phyloP scores from a whole-genome alignment of 1,140 invertebrate genomes.

The Anastatus disparis region DNA sequence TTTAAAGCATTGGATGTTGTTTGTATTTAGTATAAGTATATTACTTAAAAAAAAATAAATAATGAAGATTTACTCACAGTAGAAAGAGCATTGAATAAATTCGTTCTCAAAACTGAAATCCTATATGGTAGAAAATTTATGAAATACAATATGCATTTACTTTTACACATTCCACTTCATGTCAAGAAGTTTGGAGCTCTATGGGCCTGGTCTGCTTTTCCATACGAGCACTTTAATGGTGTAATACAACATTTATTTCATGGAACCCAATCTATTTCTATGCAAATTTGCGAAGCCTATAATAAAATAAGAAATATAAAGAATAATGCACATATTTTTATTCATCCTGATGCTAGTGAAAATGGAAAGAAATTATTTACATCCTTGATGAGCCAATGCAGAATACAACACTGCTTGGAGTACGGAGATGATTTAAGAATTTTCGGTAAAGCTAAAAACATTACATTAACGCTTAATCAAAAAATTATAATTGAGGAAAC shows the following conservation, averaged over 20 bases:
- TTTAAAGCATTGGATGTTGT: conserved; percentile 24
- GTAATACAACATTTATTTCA: conserved; percentile 36
- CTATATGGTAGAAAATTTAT: conserved; percentile 27
- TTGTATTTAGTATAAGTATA: not conserved
- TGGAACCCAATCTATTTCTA: conserved; percentile 35
- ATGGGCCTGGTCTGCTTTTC: conserved; percentile 30
- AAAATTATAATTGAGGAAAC: not conserved
- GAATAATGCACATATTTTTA: not conserved
- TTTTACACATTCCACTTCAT: conserved; percentile 31
- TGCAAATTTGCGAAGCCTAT: conserved; percentile 16
- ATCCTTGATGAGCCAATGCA: not conserved
- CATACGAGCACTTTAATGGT: conserved; percentile 43
- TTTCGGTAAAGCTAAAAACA: not conserved
- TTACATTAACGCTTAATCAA: not conserved
- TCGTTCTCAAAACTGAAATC: conserved; percentile 15
- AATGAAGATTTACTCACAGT: not conserved
- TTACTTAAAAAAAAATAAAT: not conserved
- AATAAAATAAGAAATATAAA: not conserved
- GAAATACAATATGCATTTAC: conserved; percentile 36
- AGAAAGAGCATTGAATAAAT: not conserved
- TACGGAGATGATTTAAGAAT: not conserved
- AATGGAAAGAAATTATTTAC: not conserved
- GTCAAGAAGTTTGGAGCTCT: conserved; percentile 36
- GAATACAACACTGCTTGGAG: not conserved
- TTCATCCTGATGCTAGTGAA: not conserved